Percentiles rank a stretch among this genome's conserved stretches.
Conservation (phyloP, 2,888 invertebrate species). For the Pseudococcus longispinus region DNA sequence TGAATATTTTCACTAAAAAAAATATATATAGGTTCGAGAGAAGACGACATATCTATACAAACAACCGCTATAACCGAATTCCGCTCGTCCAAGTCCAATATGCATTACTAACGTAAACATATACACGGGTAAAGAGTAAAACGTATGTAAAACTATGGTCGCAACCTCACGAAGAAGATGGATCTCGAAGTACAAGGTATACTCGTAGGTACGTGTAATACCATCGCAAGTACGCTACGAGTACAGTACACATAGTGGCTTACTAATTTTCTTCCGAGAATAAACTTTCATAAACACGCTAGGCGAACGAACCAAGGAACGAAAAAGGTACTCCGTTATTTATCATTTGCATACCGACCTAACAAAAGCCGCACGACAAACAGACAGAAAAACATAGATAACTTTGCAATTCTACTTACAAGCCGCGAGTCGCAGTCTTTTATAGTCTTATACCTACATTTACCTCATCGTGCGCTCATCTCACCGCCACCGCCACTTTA, state of each 20-base stretch:
- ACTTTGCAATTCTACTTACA: slow-evolving; percentile 41
- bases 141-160: not conserved
- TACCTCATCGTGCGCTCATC: slow-evolving; percentile 9
- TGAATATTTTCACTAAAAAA: not conserved
- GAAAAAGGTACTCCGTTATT: slow-evolving; percentile 43
- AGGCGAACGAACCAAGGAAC: not conserved
- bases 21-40: not conserved
- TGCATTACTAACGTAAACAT: not conserved
- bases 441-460: not conserved
- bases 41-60: not conserved
- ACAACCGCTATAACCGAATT: slow-evolving; percentile 6
- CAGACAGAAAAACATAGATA: slow-evolving; percentile 45
- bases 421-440: slow-evolving; percentile 29
- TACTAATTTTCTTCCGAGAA: slow-evolving; percentile 10
- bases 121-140: not conserved
- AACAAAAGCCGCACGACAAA: slow-evolving; percentile 46
- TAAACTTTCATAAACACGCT: slow-evolving; percentile 40
- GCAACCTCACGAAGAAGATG: not conserved
- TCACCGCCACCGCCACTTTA: not conserved
- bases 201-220: not conserved
- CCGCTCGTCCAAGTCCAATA: not conserved
- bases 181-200: not conserved
- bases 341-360: slow-evolving; percentile 44
- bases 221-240: not conserved
- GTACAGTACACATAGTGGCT: slow-evolving; percentile 4